Base-by-base conservation (phyloP, 2,888 invertebrate genomes). In the Leptinotarsa haldemani region DNA sequence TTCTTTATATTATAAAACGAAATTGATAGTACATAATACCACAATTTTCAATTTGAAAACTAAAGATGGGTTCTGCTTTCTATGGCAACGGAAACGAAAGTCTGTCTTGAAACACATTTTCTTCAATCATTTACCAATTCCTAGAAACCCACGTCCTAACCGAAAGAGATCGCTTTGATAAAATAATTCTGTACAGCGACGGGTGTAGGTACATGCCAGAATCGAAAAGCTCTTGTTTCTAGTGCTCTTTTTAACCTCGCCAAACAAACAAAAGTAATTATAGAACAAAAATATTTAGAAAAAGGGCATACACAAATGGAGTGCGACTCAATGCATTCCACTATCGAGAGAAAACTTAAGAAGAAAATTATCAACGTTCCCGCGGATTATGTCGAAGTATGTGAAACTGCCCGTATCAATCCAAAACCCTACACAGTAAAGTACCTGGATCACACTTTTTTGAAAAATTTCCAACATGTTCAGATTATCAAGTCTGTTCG, bases 301-400 rank as follows among this genome's bases (percentile, higher is more conserved):
- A 74, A 73, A 40, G 79, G 77, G 15, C 78, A 79, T 63, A 78
- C 76, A 7, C 77, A 79, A 72, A 77, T 78, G 77, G 77, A 79
- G 56, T 47, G 47, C 47, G 47, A 74, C 72, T 69, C 22, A 77
- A 77, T 79, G 65, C 78, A 77, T 69, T 69, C 76, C 4, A 66
- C 65, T 40, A 74, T 79, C 40, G 77, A 76, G 68, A 65, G 71
- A 61, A 56, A 70, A 56, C 47, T 78, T 15, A 69, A 58, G 65
- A 77, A 77, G 40, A 61, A 61, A 56, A 69, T 72, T 20, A 77
- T 79, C 30, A 74, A 78, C 71, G 56, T 74, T 15, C 78, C 79
- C 18, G 78, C 80, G 16, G 79, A 79, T 20, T 20, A 20, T 20
- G 20, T 20, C 20, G 20, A 20, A 20, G 20, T 20, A 20, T 20